phyloP scores from a whole-genome alignment of 1,140 invertebrate genomes.

The Drosophila lacertosa region DNA sequence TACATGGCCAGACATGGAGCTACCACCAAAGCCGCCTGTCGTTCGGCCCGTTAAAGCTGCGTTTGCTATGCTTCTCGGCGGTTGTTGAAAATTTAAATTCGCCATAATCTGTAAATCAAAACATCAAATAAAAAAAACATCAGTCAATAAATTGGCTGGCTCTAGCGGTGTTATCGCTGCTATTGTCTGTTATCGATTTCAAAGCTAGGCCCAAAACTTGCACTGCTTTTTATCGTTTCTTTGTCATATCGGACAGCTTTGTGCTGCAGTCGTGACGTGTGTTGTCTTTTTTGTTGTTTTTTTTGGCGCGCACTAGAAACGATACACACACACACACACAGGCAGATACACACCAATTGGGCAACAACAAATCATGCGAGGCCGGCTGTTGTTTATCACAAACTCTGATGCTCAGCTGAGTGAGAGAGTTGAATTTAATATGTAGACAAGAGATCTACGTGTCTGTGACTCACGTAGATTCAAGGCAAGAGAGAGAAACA shows the following conservation, averaged over 20 bases:
- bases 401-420: constrained; percentile 9
- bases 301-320: constrained; percentile 38
- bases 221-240: neutral
- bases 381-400: constrained; percentile 36
- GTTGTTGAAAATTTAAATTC: constrained; percentile 93
- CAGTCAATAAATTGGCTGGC: neutral
- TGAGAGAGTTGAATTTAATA: constrained; percentile 10
- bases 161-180: neutral
- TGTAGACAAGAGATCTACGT: constrained; percentile 19
- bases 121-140: neutral
- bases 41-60: constrained; percentile 87
- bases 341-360: constrained; percentile 21
- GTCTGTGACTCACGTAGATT: constrained; percentile 29
- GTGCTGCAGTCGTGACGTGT: constrained; percentile 17
- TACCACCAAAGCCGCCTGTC: constrained; percentile 86
- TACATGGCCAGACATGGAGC: constrained; percentile 88
- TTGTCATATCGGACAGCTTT: neutral
- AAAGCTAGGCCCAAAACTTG: neutral
- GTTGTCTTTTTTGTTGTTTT: neutral
- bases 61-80: constrained; percentile 90
- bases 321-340: neutral
- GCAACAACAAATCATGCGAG: constrained; percentile 26
- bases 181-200: neutral
- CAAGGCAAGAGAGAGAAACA: constrained; percentile 26
- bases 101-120: constrained; percentile 86